phyloP scores from a whole-genome alignment of 2,113 vertebrate species.

The Siniperca chuatsi region DNA sequence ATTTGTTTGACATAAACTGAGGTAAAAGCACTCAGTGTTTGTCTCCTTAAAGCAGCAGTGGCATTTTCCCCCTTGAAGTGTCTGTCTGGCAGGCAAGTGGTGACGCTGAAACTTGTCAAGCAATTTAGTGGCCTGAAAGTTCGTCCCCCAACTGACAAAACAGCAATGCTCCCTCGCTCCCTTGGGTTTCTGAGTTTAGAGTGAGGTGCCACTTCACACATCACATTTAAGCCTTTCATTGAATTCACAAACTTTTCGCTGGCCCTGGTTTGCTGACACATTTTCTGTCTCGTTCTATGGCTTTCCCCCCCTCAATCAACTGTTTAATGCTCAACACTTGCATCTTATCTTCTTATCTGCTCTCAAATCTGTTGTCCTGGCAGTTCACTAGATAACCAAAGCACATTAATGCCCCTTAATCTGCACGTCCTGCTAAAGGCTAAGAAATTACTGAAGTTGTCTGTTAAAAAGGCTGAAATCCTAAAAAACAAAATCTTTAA shows the following conservation, averaged over 20 bases:
- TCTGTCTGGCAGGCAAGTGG: conserved; percentile 66
- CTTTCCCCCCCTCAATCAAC: conserved; percentile 6
- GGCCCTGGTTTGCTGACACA: conserved; percentile 1
- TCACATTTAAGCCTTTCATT: conserved; percentile 50
- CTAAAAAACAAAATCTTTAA: conserved; percentile 13
- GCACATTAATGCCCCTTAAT: conserved; percentile 24
- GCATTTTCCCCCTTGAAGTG: conserved; percentile 58
- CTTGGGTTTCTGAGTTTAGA: conserved; percentile 37
- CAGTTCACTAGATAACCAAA: conserved; percentile 41
- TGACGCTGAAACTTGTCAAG: conserved; percentile 61
- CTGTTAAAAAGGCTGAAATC: background rate
- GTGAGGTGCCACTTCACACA: conserved; percentile 30
- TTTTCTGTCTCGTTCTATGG: conserved; percentile 13
- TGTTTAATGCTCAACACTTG: conserved; percentile 33
- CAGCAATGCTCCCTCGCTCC: conserved; percentile 3
- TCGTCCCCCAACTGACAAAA: conserved; percentile 46
- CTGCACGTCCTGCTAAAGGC: background rate
- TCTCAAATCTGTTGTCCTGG: conserved; percentile 38
- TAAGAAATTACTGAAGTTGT: background rate
- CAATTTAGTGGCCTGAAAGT: conserved; percentile 68
- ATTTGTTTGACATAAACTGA: conserved; percentile 80
- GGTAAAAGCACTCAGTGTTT: conserved; percentile 76
- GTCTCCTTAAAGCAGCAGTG: conserved; percentile 72
- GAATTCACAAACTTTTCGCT: conserved; percentile 46
- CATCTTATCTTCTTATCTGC: conserved; percentile 36